Evolutionary conservation across 37 sponge, comb jelly and placozoan genomes (phyloP).

Genomic region (Corticium candelabrum): DNA sequence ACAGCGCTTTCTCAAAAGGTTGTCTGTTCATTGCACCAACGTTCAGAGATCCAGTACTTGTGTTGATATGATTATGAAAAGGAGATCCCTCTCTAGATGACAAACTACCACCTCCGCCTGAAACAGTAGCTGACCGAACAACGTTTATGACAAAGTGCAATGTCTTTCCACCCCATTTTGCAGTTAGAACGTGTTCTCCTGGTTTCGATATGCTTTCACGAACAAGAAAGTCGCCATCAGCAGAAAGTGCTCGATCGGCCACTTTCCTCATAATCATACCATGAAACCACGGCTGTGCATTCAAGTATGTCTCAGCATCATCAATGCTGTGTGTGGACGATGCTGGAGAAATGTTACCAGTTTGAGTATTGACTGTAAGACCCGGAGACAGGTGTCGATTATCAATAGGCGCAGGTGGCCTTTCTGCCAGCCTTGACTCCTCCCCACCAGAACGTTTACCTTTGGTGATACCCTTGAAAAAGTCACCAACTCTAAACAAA

Average conservation of each 20-base stretch:
- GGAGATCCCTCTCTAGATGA: background rate
- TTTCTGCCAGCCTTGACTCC: too few species aligned
- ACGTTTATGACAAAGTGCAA: conserved; percentile 34
- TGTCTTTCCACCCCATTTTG: conserved; percentile 25
- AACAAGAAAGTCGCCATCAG: conserved; percentile 73
- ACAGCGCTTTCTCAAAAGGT: conserved; percentile 12
- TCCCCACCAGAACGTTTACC: too few species aligned
- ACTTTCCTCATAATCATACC: conserved; percentile 34
- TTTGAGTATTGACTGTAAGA: too few species aligned
- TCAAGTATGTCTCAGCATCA: background rate
- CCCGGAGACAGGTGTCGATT: too few species aligned
- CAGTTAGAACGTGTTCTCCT: conserved; percentile 37
- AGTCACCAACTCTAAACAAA: too few species aligned
- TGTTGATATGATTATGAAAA: background rate
- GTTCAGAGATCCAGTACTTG: background rate
- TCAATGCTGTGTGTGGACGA: background rate
- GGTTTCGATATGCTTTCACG: conserved; percentile 40
- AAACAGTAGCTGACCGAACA: conserved; percentile 19
- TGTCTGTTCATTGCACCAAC: background rate
- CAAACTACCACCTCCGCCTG: background rate
- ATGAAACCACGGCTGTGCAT: conserved; percentile 69
- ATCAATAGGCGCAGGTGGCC: too few species aligned
- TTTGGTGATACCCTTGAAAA: background rate
- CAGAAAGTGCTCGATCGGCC: conserved; percentile 38
- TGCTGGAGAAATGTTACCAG: too few species aligned